Evolutionary conservation across 2,797 vertebrate genomes (phyloP).

Genomic region (Kryptopterus vitreolus): DNA sequence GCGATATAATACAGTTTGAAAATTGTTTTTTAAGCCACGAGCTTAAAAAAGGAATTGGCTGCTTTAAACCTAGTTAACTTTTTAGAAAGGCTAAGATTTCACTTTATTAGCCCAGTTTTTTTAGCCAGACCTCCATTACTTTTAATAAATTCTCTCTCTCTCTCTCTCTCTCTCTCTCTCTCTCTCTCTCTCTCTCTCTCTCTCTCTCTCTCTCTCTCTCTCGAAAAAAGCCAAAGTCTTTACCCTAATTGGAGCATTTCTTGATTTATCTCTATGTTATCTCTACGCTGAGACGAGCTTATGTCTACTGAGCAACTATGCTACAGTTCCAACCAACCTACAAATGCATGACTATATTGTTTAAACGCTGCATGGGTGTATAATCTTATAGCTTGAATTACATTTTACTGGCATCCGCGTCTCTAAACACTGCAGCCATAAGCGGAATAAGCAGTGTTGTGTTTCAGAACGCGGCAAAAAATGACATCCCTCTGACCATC

Average conservation of each 20-base stretch:
- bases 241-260: too few relatives aligned
- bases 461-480: conserved; percentile 12
- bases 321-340: neutral
- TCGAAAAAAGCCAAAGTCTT: too few relatives aligned
- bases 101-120: conserved; percentile 14
- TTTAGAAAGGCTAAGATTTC: neutral
- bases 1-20: conserved; percentile 58
- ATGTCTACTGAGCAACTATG: neutral
- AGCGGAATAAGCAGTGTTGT: conserved; percentile 9
- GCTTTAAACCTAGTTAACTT: neutral
- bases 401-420: neutral
- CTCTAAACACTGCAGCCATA: neutral
- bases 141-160: too few relatives aligned
- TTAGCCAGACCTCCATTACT: neutral
- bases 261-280: too few relatives aligned
- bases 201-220: too few relatives aligned
- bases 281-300: too few relatives aligned
- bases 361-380: neutral
- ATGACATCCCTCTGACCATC: conserved; percentile 20
- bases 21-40: neutral
- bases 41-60: neutral
- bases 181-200: too few relatives aligned
- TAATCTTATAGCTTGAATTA: conserved; percentile 1
- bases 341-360: neutral
- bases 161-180: too few relatives aligned